Base-by-base conservation (phyloP, 2,797 vertebrate genomes). In the Sphenodon punctatus region DNA sequence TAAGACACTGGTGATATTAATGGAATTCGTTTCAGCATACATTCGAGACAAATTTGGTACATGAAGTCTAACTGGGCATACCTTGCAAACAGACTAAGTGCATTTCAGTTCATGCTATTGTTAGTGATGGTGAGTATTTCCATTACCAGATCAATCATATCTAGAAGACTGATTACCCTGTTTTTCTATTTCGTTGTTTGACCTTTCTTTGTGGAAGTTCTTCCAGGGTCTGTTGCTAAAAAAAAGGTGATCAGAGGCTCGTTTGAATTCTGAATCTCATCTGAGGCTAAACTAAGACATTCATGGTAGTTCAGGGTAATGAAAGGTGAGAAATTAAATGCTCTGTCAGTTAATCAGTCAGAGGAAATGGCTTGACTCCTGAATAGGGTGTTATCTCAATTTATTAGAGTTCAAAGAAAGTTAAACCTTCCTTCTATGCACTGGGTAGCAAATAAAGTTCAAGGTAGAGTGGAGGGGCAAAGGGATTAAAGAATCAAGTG, bases 271-370 rank as follows among this genome's bases (percentile, higher is more conserved):
- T 48, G 48, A 75, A 49, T 30, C 17, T 56, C 48, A 20, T 49
- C 8, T 58, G 27, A 22, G 30, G 9, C 17, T n/a, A 32, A 13
- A 0, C 3, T 0, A n/a, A 49, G 16, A 5, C 3, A 42, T 49
- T 20, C 58, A 49, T 12, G 34, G 27, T n/a, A 56, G 14, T 10
- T 13, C 10, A 25, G 42, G 36, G 25, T 42, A 2, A 3, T 10
- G 30, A 16, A 49, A 58, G 23, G 48, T 36, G 41, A 36, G 11
- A 41, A 15, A 25, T 6, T 9, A 20, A 64, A 20, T 23, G 12
- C 8, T 45, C 46, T 56, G 23, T 32, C 17, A 20, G 27, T 3
- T 67, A n/a, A 25, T 34, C 56, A 41, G 41, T 20, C 23, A 36
- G 5, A 49, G 30, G n/a, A 20, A 16, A 27, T 20, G 53, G 27